Evolutionary conservation across 2,888 invertebrate genomes (phyloP), one percentile per base, ranked within the genome.

Genomic region (Acronicta leporina): DNA sequence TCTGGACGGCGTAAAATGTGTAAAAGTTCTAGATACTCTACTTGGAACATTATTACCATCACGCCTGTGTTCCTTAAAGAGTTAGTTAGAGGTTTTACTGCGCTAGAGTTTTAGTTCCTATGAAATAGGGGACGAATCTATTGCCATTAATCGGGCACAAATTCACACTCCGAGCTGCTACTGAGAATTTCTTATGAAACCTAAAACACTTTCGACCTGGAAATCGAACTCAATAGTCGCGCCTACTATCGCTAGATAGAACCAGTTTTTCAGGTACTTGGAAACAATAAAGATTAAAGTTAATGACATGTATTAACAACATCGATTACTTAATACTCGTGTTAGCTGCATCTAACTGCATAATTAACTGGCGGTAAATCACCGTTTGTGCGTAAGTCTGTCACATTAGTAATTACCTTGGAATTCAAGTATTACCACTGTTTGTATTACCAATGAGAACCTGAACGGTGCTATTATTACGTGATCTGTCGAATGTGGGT

Each of bases 341-440:
- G 30, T 51, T 55, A 58, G 44, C 16, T 30, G 35, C 46, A 61
- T 53, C 40, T 52, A 58, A 51, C 43, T 44, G 40, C 67, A 43
- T 50, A 62, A 41, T 56, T 11, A 5, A 44, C n/a, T 53, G n/a
- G 4, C 41, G 11, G 43, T 73, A 56, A 69, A 73, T 73, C 56
- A 73, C 52, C 20, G 50, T 55, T 13, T 14, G 47, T 62, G 60
- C 62, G 64, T 63, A 50, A 64, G 45, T 52, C 64, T 71, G 61
- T 60, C 79, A 68, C 70, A 72, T 70, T 78, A 69, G 62, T 74
- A 69, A 68, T 46, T 10, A 49, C 40, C 45, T 42, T 68, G 48
- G 43, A 49, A 52, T 52, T 43, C 15, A 75, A 61, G 65, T 69
- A 25, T 10, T 42, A 27, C 41, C 13, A 60, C n/a, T 53, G n/a